Evolutionary conservation across 2,113 vertebrate species (phyloP).

Genomic region (Anhinga rufa): DNA sequence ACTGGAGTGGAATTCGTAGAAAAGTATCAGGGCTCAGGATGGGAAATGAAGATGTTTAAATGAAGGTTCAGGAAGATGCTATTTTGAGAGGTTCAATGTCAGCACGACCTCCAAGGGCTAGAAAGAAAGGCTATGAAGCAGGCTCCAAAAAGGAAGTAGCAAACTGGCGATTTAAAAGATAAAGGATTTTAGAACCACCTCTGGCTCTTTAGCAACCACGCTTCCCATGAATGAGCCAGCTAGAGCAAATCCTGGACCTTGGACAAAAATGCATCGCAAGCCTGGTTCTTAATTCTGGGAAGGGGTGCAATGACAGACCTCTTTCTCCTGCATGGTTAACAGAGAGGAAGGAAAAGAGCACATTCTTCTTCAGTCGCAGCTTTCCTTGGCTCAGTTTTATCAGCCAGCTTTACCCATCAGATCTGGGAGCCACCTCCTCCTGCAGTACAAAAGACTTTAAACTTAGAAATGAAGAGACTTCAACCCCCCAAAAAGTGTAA

Average conservation of each 20-base stretch:
- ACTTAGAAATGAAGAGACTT: slow-evolving; percentile 61
- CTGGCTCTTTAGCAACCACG: background rate
- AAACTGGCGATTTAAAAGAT: background rate
- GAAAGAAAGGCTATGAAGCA: background rate
- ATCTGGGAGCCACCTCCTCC: background rate
- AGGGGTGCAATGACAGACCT: background rate
- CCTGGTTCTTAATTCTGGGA: background rate
- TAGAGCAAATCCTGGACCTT: background rate
- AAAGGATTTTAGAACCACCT: background rate
- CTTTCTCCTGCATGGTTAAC: background rate
- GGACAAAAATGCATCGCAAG: background rate
- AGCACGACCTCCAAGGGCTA: background rate
- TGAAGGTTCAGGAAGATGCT: background rate
- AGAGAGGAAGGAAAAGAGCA: background rate
- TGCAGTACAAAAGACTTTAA: background rate
- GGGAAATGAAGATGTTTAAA: background rate
- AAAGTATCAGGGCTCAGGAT: background rate
- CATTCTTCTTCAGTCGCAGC: background rate
- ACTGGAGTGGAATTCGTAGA: background rate
- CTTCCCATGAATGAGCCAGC: background rate
- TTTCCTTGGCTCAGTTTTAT: background rate
- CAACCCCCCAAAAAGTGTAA: background rate
- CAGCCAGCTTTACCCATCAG: background rate
- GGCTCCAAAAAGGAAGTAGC: background rate
- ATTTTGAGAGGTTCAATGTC: background rate